Percentiles rank a stretch among this genome's conserved stretches.
Conservation (phyloP, 2,797 vertebrate species). For the Capromys pilorides region DNA sequence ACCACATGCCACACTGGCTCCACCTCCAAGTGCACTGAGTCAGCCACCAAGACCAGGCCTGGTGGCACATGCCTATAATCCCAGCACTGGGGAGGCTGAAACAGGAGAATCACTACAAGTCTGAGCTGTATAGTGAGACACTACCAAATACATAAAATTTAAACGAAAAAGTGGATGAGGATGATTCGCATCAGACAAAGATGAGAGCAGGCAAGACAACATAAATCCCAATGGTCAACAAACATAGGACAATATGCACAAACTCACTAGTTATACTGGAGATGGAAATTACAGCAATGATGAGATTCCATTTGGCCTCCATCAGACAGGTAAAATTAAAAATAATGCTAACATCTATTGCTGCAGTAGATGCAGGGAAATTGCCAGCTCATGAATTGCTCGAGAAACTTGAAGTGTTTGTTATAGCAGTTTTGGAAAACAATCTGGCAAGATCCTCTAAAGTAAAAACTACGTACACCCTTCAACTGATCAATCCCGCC, state of each 20-base stretch:
- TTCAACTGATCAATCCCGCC: not conserved
- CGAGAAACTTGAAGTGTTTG: not conserved
- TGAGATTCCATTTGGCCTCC: not conserved
- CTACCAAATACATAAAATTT: no score
- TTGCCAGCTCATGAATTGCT: not conserved
- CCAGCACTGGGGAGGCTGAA: no score
- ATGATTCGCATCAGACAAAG: not conserved
- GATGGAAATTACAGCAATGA: not conserved
- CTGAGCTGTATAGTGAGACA: no score
- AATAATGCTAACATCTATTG: slow-evolving; percentile 14
- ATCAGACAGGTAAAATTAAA: not conserved
- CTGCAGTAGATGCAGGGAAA: not conserved
- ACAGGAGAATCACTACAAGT: no score
- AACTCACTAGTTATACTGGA: not conserved
- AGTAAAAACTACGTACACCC: not conserved
- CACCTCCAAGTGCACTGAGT: no score
- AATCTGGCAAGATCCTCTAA: slow-evolving; percentile 2
- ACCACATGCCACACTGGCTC: no score
- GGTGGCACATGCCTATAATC: no score
- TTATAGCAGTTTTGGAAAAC: not conserved
- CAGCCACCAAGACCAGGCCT: no score
- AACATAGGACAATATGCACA: not conserved
- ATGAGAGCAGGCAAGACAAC: fast-evolving
- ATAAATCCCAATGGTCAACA: not conserved
- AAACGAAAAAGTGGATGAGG: not conserved